A percentile compares a stretch with the other conserved stretches of the same genome.
Conservation (phyloP, 1,140 invertebrate species). For the Trypoxylus dichotomus region DNA sequence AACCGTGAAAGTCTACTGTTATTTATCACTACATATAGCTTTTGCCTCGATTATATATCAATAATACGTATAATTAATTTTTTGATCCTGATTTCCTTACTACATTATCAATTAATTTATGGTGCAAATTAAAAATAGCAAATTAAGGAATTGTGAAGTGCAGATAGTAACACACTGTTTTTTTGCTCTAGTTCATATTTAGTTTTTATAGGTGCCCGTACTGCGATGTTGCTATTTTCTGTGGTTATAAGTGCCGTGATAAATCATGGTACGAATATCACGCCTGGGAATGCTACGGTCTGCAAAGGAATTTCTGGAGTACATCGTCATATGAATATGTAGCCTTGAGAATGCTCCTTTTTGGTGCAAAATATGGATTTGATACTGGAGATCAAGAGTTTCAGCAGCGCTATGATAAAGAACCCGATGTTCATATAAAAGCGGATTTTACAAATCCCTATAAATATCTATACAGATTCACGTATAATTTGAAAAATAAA, state of each 20-base stretch:
- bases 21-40: no score
- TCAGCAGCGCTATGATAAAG: neutral
- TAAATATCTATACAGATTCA: neutral
- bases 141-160: no score
- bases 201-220: neutral
- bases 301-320: neutral
- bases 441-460: neutral
- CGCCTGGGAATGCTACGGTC: constrained; percentile 15
- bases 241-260: constrained; percentile 5
- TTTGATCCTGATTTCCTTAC: no score
- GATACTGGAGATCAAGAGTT: neutral
- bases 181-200: no score
- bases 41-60: no score
- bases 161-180: no score
- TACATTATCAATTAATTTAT: no score
- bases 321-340: neutral
- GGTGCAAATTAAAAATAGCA: no score
- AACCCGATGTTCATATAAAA: neutral
- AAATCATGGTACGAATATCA: constrained; percentile 9
- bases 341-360: constrained; percentile 3
- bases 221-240: constrained; percentile 11
- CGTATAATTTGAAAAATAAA: constrained; percentile 12
- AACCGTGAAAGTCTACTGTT: no score
- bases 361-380: neutral
- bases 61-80: no score